These are phyloP conservation scores for zebrafish (Danio rerio) DNA, from an alignment of 2,113 vertebrate genomes.

Conservation along the genomic window DNA sequence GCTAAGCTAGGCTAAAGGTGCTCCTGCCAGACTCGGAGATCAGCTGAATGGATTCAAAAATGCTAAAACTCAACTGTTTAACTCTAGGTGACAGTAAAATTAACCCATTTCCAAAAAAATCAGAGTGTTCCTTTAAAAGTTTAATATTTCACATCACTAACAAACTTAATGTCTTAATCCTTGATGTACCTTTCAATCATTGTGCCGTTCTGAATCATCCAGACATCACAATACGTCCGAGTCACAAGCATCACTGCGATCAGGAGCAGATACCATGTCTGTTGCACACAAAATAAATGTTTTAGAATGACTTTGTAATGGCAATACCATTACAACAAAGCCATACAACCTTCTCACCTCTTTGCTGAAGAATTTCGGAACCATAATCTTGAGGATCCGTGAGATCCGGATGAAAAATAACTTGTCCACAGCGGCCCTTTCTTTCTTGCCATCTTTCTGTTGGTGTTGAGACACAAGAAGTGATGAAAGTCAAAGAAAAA, in stretches of 20 bases:
- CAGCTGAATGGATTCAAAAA: no score
- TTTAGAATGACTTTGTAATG: no score
- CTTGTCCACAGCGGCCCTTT: conserved; percentile 88
- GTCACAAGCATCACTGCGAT: conserved; percentile 92
- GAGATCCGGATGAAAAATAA: conserved; percentile 85
- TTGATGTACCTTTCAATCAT: conserved; percentile 92
- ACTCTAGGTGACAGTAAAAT: no score
- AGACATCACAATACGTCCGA: conserved; percentile 96
- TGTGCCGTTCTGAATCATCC: conserved; percentile 99
- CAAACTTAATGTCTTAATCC: conserved; percentile 29
- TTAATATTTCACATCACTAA: not conserved
- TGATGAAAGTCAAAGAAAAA: not conserved
- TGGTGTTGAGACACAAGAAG: not conserved
- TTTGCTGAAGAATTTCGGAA: conserved; percentile 87
- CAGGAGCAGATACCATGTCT: conserved; percentile 92
- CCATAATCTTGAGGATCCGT: conserved; percentile 86
- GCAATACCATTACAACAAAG: no score
- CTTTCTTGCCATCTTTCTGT: conserved; percentile 91
- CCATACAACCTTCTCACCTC: conserved; percentile 78
- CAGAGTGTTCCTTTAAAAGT: not conserved
- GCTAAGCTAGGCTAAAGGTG: no score
- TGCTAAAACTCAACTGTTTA: no score
- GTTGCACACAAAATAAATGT: conserved; percentile 55
- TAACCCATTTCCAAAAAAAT: no score
- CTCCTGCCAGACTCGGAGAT: no score